phyloP scores from a whole-genome alignment of 2,888 invertebrate species.

The Lasioglossum malachurum region DNA sequence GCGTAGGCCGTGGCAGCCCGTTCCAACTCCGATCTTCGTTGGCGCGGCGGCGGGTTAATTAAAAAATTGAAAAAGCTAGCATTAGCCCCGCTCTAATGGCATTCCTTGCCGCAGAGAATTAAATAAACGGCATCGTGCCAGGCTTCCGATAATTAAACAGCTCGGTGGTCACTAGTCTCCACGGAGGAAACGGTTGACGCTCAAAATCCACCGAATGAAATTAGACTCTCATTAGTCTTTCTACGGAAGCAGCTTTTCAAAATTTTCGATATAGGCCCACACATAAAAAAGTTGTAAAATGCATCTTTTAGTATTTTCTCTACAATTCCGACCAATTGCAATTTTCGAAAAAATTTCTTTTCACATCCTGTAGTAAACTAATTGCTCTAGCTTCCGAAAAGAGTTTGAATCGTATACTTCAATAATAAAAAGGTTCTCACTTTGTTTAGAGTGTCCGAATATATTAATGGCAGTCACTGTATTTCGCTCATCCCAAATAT shows the following conservation, averaged over 20 bases:
- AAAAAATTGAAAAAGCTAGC: constrained; percentile 37
- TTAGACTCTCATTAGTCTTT: constrained; percentile 34
- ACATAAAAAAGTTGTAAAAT: no score
- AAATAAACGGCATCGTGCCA: constrained; percentile 25
- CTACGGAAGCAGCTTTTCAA: constrained; percentile 35
- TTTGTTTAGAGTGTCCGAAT: no score
- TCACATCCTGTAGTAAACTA: no score
- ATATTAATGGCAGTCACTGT: no score
- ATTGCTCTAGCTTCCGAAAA: no score
- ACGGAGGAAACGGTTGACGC: constrained; percentile 30
- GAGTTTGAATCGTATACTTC: no score
- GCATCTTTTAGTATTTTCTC: no score
- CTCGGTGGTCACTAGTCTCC: constrained; percentile 40
- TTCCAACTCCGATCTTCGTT: background rate
- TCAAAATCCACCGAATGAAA: background rate
- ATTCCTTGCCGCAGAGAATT: constrained; percentile 30
- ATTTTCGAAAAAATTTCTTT: no score
- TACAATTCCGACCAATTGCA: no score
- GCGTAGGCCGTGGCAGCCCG: background rate
- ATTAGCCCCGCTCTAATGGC: constrained; percentile 10
- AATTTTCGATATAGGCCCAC: no score
- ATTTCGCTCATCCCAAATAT: no score
- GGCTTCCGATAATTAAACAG: constrained; percentile 53
- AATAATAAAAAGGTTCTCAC: no score
- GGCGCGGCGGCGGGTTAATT: constrained; percentile 21